These are phyloP conservation scores for Drosophila imparisetae DNA, from an alignment of 2,888 invertebrate species.

Conservation along the genomic window DNA sequence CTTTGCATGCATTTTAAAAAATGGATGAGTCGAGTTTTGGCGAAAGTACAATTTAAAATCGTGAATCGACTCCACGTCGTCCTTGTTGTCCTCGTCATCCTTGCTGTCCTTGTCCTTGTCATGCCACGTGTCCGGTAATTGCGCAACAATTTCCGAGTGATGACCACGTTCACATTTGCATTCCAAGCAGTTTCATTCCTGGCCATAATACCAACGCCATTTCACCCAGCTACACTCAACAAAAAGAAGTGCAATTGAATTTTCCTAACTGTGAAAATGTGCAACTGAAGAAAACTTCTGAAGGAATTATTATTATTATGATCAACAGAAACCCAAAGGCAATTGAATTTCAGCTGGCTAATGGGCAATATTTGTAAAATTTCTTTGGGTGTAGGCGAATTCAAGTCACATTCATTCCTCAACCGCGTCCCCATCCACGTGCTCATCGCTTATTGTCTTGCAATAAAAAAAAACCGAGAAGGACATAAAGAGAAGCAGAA, in stretches of 20 bases:
- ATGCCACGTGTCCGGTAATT: slow-evolving; percentile 31
- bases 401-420: not conserved
- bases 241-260: not conserved
- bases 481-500: not conserved
- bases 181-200: not conserved
- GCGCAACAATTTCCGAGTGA: slow-evolving; percentile 29
- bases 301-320: not conserved
- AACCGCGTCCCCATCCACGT: slow-evolving; percentile 23
- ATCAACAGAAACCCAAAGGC: not conserved
- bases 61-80: not conserved
- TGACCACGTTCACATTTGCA: not conserved
- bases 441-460: slow-evolving; percentile 52
- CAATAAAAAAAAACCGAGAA: slow-evolving; percentile 41
- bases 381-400: not conserved
- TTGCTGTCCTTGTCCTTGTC: not conserved
- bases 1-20: slow-evolving; percentile 61
- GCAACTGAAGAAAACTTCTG: not conserved
- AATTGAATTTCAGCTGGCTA: not conserved
- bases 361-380: not conserved
- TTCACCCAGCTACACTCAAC: not conserved
- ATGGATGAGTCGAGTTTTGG: slow-evolving; percentile 49
- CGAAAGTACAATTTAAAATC: slow-evolving; percentile 55
- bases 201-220: not conserved
- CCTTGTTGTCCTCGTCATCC: not conserved
- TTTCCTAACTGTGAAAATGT: not conserved